Evolutionary conservation across 2,888 invertebrate genomes (phyloP), one percentile per base, ranked within the genome.

Genomic region (Lasioglossum malachurum): DNA sequence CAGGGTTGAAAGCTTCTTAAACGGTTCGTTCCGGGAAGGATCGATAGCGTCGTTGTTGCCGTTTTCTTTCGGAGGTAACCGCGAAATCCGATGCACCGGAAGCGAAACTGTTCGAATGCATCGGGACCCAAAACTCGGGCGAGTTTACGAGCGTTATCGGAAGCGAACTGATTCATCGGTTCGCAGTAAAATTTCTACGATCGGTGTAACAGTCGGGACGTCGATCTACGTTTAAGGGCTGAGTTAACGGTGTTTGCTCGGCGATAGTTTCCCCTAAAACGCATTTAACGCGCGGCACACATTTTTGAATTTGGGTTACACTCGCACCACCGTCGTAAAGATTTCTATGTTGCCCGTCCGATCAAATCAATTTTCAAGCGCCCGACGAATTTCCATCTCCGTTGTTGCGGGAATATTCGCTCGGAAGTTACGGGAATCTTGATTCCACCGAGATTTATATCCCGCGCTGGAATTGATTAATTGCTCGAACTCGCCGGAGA

Each of bases 1-100:
- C 78, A 80, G 38, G 16, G 75, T 76, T 78, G 57, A 76, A 75
- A 85, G 78, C 46, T 78, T 69, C 72, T 76, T 69, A 49, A 80
- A 67, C 75, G 69, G 41, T 53, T 14, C 60, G 49, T 76, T 60
- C 60, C 60, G n/a, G 41, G 10, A 38, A 35, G 64, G 60, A 78
- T 86, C 81, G 81, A 86, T 86, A 69, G 46, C 44, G 53, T 57
- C 49, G 60, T 78, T 78, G 60, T 76, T 75, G 16, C 23, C n/a
- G 44, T 35, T 85, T 79, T 74, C 49, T 75, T 77, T 67, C 16
- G 64, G 14, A 23, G 12, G 12, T 35, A 27, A 16, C 49, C 38
- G 27, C 44, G 41, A n/a, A 27, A 69, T 27, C 53, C 80, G 69
- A 53, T 49, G 41, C 46, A 38, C 44, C 7, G 35, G 44, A 14